Conservation (phyloP, 2,888 invertebrate genomes). For the Agrotis clavis region DNA sequence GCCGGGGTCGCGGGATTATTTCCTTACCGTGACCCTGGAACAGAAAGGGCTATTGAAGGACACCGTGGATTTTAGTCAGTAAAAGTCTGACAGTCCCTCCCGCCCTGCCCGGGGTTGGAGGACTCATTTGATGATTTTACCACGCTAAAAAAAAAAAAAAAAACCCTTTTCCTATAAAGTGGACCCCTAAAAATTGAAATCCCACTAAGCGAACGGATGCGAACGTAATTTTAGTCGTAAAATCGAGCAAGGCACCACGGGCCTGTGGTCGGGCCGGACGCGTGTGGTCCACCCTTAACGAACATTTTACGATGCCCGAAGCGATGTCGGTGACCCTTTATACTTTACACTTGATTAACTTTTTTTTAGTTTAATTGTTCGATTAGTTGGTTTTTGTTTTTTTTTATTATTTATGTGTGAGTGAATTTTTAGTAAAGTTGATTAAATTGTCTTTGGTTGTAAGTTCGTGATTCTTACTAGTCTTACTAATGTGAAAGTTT, state of each 20-base stretch:
- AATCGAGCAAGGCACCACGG: constrained; percentile 55
- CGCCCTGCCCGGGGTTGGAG: too few species aligned
- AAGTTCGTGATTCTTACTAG: neutral
- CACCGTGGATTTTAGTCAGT: too few species aligned
- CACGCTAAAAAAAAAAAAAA: too few species aligned
- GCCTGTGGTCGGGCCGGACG: constrained; percentile 53
- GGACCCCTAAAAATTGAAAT: constrained; percentile 68
- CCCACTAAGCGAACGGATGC: constrained; percentile 69
- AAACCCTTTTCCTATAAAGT: too few species aligned
- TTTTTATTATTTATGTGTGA: neutral
- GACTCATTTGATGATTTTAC: too few species aligned
- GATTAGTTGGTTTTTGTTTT: constrained; percentile 15
- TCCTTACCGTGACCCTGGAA: too few species aligned
- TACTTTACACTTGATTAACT: constrained; percentile 56
- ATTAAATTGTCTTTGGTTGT: neutral
- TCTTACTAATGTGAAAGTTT: too few species aligned
- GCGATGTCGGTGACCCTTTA: constrained; percentile 49
- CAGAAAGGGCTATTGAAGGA: too few species aligned
- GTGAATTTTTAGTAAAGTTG: constrained; percentile 8
- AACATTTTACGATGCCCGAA: constrained; percentile 53
- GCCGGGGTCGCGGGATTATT: too few species aligned
- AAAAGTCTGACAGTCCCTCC: too few species aligned
- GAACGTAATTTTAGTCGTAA: constrained; percentile 70
- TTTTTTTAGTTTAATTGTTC: constrained; percentile 55
- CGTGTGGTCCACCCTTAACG: constrained; percentile 65